Evolutionary conservation across 2,888 invertebrate genomes (phyloP), one percentile per base, ranked within the genome.

Genomic region (Noctua janthe): DNA sequence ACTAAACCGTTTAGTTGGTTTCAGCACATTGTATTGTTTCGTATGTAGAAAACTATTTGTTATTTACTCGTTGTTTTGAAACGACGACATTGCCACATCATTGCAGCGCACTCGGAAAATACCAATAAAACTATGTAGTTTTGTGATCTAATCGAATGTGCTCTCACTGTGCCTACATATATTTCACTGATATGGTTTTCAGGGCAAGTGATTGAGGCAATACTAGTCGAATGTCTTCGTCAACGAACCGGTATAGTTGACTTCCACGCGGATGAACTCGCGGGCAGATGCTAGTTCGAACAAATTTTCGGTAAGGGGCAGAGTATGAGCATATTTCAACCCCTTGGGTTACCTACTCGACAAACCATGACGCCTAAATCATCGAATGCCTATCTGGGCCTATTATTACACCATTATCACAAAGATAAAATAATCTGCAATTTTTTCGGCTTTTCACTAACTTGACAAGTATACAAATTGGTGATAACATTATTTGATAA

Each of bases 1-100:
- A 72, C 72, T 62, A 47, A 71, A 86, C 51, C 51, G 23, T 69
- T 82, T 73, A 72, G 67, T 81, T 81, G 39, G 39, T 62, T 67
- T 66, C 29, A n/a, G 17, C 39, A 7, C 29, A 39, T 20, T 39
- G 67, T 84, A 35, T 82, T 62, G 47, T 80, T 71, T 73, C 29
- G 6, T 17, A 13, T n/a, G 3, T 15, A n/a, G 39, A 0, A 47
- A 54, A 17, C 49, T 23, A 17, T 71, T 64, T 54, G 23, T 7
- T 29, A 13, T 43, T 23, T 43, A 56, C 20, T 17, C 35, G 17
- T 17, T 73, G 20, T 39, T 56, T 51, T 72, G 20, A 35, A 78
- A 23, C 2, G 4, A 71, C 11, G 20, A 11, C 35, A 29, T 29
- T 74, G 15, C 29, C 10, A 11, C 17, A 29, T 39, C 20, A 13